These are phyloP conservation scores for Aurelia sp. DNA, from an alignment of 30 jellyfish, hydroid and myxozoan genomes.

Conservation along the genomic window DNA sequence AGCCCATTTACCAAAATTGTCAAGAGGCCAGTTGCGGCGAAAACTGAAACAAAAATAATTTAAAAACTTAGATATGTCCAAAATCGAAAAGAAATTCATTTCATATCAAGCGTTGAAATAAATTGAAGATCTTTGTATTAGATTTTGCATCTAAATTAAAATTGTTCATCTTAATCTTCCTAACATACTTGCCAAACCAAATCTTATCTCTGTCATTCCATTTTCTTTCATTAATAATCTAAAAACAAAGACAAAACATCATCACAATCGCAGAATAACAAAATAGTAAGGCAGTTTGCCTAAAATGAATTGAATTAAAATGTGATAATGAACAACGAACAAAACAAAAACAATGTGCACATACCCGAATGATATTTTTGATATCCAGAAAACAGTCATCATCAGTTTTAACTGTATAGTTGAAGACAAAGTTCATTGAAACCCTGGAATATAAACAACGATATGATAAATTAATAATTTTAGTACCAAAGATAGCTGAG, in stretches of 20 bases:
- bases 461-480: no score
- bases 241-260: neutral
- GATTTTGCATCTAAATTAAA: no score
- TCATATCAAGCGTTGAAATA: no score
- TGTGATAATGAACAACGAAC: no score
- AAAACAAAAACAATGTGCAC: no score
- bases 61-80: no score
- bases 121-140: no score
- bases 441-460: constrained; percentile 20
- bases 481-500: no score
- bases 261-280: neutral
- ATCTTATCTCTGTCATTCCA: neutral
- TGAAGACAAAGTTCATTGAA: constrained; percentile 4
- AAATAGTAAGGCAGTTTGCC: no score
- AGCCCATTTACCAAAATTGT: constrained; percentile 95
- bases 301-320: no score
- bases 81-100: no score
- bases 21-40: constrained; percentile 86
- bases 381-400: constrained; percentile 83
- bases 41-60: constrained; percentile 37
- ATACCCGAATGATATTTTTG: constrained; percentile 63
- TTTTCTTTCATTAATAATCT: constrained; percentile 7
- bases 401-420: constrained; percentile 72
- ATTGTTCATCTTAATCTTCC: no score
- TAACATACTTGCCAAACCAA: constrained; percentile 47